Percentiles rank a stretch among this genome's conserved stretches.
Conservation (phyloP, 1,140 invertebrate genomes). For the Drosophila albomicans region DNA sequence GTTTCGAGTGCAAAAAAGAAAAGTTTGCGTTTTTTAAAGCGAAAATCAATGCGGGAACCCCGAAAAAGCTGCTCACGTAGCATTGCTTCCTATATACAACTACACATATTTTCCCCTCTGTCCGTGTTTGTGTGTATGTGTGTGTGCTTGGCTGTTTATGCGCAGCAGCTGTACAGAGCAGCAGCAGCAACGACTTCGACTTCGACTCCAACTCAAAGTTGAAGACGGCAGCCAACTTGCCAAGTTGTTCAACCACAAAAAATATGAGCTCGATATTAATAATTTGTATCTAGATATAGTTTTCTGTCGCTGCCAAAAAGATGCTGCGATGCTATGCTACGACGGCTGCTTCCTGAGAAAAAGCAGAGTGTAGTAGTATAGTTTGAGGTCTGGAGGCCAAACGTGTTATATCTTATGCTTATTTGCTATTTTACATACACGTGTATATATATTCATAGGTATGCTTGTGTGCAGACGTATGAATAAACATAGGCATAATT, state of each 20-base stretch:
- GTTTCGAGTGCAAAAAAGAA: constrained; percentile 37
- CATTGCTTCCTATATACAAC: constrained; percentile 54
- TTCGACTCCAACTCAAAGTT: constrained; percentile 26
- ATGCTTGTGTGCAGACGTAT: constrained; percentile 25
- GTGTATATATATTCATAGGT: constrained; percentile 20
- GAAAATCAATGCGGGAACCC: constrained; percentile 71
- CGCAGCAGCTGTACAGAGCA: constrained; percentile 77
- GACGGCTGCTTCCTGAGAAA: constrained; percentile 55
- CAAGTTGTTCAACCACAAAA: constrained; percentile 69
- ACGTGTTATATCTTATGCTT: constrained; percentile 48
- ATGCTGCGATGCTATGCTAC: constrained; percentile 59
- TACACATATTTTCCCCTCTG: constrained; percentile 25
- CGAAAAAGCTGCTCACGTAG: constrained; percentile 52
- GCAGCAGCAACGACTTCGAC: constrained; percentile 4
- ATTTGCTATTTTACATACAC: constrained; percentile 48
- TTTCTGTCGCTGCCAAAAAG: constrained; percentile 48
- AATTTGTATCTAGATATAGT: constrained; percentile 84
- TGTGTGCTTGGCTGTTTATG: constrained; percentile 60
- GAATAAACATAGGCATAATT: constrained; percentile 57
- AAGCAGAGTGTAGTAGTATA: background rate
- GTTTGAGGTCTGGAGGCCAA: constrained; percentile 20
- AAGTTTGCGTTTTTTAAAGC: constrained; percentile 40
- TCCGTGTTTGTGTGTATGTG: constrained; percentile 30
- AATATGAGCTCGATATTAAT: constrained; percentile 84
- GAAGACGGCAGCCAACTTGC: constrained; percentile 70